Evolutionary conservation across 2,797 vertebrate species (phyloP).

Genomic region (Chanos chanos): DNA sequence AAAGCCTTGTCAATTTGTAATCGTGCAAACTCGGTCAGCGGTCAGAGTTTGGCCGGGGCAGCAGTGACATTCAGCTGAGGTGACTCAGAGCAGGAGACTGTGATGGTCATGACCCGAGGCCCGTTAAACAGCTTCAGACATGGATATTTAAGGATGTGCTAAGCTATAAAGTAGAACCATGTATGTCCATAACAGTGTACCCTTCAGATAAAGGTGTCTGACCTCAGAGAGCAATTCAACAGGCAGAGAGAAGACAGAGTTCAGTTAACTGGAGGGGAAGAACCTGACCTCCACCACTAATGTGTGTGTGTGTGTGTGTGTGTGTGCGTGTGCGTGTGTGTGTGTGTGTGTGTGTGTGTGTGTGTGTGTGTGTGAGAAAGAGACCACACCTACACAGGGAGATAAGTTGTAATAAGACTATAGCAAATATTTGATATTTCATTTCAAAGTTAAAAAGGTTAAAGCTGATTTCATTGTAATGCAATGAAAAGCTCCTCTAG

Average conservation of each 20-base stretch:
- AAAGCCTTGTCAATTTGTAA: too few relatives aligned
- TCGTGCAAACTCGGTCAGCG: too few relatives aligned
- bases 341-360: slow-evolving; percentile 3
- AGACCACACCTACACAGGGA: background rate
- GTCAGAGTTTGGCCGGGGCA: too few relatives aligned
- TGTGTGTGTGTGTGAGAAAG: background rate
- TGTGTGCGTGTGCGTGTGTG: slow-evolving; percentile 4
- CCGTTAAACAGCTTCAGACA: slow-evolving; percentile 9
- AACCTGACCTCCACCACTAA: too few relatives aligned
- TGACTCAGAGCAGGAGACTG: slow-evolving; percentile 6
- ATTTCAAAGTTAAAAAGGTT: too few relatives aligned
- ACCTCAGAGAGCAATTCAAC: too few relatives aligned
- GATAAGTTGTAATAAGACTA: background rate
- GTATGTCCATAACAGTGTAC: too few relatives aligned
- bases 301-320: background rate
- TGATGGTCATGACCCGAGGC: slow-evolving; percentile 4
- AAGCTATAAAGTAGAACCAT: slow-evolving; percentile 3
- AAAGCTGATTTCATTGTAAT: slow-evolving; percentile 1
- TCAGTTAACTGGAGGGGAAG: too few relatives aligned
- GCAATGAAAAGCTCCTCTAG: slow-evolving; percentile 25
- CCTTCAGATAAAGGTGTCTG: too few relatives aligned
- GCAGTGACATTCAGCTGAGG: too few relatives aligned
- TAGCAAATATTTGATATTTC: background rate
- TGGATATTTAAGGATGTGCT: too few relatives aligned
- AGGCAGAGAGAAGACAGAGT: too few relatives aligned